Percentiles rank a stretch among this genome's conserved stretches.
Evolutionary conservation across 1,140 invertebrate genomes (phyloP).

Genomic region (Hylaeus anthracinus): DNA sequence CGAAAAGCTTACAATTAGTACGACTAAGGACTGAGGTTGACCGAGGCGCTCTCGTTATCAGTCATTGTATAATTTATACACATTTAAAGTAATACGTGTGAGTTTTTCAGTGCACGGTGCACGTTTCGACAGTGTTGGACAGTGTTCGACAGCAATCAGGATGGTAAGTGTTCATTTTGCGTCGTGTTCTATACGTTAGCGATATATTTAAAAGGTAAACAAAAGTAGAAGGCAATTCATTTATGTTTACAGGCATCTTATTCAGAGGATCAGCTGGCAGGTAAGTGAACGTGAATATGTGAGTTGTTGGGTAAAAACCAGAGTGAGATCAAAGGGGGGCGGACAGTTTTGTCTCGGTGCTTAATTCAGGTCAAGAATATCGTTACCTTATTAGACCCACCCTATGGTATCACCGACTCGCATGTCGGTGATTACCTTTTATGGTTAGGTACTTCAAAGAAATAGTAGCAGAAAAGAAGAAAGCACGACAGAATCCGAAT

Average conservation of each 20-base stretch:
- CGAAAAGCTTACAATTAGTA: no score
- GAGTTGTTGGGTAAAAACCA: slow-evolving; percentile 43
- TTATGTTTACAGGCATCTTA: slow-evolving; percentile 87
- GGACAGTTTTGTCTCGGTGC: slow-evolving; percentile 73
- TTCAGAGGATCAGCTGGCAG: slow-evolving; percentile 93
- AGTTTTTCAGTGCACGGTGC: background rate
- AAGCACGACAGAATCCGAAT: slow-evolving; percentile 43
- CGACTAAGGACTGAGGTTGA: no score
- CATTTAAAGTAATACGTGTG: background rate
- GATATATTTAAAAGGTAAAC: background rate
- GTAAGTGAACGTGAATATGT: slow-evolving; percentile 83
- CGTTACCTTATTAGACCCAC: slow-evolving; percentile 76
- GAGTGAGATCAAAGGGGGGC: slow-evolving; percentile 71
- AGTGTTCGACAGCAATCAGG: background rate
- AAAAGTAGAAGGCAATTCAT: background rate
- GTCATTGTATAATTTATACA: background rate
- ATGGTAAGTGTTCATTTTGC: slow-evolving; percentile 30
- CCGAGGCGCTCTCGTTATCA: no score
- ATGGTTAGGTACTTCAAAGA: slow-evolving; percentile 74
- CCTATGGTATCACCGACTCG: slow-evolving; percentile 55
- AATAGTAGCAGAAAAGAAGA: slow-evolving; percentile 47
- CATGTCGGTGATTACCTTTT: slow-evolving; percentile 74
- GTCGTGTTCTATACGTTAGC: background rate
- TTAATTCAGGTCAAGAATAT: slow-evolving; percentile 79
- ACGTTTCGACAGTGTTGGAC: no score